Evolutionary conservation across 2,888 invertebrate species (phyloP), one percentile per base, ranked within the genome.

Genomic region (Temnothorax rugatulus): DNA sequence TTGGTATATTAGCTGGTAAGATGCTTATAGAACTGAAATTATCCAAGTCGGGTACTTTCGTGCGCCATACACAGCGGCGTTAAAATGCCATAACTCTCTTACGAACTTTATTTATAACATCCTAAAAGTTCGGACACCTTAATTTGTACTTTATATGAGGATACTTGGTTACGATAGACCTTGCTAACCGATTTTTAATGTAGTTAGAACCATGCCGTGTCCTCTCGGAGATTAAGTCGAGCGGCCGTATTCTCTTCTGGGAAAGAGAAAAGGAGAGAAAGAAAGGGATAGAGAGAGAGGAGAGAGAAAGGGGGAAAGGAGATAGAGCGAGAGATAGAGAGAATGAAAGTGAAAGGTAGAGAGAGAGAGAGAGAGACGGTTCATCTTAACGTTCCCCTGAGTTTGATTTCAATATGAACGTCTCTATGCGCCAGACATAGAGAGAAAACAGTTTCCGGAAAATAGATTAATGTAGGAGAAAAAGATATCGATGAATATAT

Each of bases 91-190:
- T 85, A 84, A 79, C 66, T 76, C 64, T 75, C 86, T 83, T 86
- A 76, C 68, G 77, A 83, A 85, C 84, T 86, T 82, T 81, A 84
- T 77, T 84, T 75, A 64, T 76, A 81, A 82, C 86, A 85, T 77
- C 75, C 73, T 87, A 85, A 90, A 84, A 86, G 85, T 84, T 86
- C 89, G 88, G 86, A 84, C 84, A 85, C 84, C 85, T 87, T 87
- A 86, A 90, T 90, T 90, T 90, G 90, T 90, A 90, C 90, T 90
- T 88, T 90, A 85, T 82, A 68, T 84, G 88, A 90, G 88, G 88
- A 90, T 86, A 86, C 50, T 86, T 88, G 77, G 66, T 89, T 87
- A 83, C 79, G 63, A 83, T 79, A 83, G 84, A 82, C 84, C 75
- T 84, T 76, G 82, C 82, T 84, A 74, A 82, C 84, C 75, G 82